Evolutionary conservation across 64 coral and sea anemone genomes (phyloP).

Genomic region (Actinia equina): DNA sequence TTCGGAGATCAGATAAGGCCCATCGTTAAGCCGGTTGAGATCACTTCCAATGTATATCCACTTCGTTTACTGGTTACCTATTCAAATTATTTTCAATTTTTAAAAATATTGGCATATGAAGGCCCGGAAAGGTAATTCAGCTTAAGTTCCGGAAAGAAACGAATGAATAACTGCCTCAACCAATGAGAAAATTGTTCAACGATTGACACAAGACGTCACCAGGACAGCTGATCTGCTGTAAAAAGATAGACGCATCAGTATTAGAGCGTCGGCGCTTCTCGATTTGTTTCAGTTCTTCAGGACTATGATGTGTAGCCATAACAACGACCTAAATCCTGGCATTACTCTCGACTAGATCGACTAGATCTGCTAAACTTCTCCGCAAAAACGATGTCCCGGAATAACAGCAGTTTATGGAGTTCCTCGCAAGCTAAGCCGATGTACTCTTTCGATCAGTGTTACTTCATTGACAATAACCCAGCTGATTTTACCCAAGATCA

Average conservation of each 20-base stretch:
- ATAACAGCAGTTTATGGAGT: background rate
- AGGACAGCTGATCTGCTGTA: background rate
- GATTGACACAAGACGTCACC: background rate
- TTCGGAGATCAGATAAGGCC: background rate
- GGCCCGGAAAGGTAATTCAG: background rate
- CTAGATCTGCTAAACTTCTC: background rate
- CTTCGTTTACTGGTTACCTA: background rate
- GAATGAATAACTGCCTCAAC: background rate
- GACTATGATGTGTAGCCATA: background rate
- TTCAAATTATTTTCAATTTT: background rate
- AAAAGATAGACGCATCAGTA: background rate
- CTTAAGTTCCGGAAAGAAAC: background rate
- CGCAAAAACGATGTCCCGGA: background rate
- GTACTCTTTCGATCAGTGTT: slow-evolving; percentile 11
- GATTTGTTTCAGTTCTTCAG: background rate
- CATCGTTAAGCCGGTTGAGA: background rate
- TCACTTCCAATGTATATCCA: background rate
- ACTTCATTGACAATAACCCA: slow-evolving; percentile 2
- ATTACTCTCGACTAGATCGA: background rate
- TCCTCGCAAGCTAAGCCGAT: background rate
- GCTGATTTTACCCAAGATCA: slow-evolving; percentile 20
- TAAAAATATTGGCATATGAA: background rate
- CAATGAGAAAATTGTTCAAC: background rate
- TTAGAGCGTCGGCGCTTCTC: background rate
- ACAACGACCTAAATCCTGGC: background rate